A percentile compares a stretch with the other conserved stretches of the same genome.
Evolutionary conservation across 2,113 vertebrate genomes (phyloP).

Genomic region (Hyperoodon ampullatus): DNA sequence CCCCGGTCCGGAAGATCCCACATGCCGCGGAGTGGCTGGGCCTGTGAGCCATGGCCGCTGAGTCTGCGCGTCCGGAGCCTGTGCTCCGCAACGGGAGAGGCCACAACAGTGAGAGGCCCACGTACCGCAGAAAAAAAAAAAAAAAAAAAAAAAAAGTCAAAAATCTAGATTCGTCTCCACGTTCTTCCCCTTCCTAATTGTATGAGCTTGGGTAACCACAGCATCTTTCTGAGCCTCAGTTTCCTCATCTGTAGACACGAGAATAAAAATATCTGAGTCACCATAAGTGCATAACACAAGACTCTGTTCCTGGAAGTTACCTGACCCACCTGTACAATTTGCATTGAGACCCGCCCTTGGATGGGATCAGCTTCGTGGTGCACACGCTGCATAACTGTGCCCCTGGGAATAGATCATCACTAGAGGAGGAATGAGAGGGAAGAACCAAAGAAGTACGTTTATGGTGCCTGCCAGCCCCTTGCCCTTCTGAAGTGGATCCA

Average conservation of each 20-base stretch:
- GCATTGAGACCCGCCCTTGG: neutral
- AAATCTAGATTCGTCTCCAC: neutral
- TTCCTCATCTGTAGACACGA: neutral
- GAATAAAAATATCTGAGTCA: neutral
- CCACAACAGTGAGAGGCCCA: no score
- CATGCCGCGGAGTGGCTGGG: no score
- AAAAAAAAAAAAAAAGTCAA: neutral
- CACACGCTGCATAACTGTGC: neutral
- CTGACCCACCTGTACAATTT: neutral
- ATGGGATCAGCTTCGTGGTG: neutral
- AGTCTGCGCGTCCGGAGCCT: no score
- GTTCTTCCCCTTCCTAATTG: neutral
- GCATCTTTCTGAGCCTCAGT: neutral
- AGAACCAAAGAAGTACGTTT: accelerated
- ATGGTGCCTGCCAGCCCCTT: neutral
- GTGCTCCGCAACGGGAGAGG: no score
- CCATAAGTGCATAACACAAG: neutral
- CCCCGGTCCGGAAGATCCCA: no score
- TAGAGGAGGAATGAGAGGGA: neutral
- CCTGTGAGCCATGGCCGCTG: no score
- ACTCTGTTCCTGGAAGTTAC: neutral
- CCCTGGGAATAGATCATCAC: neutral
- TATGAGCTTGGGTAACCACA: neutral
- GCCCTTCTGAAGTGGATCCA: neutral
- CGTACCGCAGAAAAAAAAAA: no score